Evolutionary conservation across 2,797 vertebrate species (phyloP).

Genomic region (Hylomyscus alleni): DNA sequence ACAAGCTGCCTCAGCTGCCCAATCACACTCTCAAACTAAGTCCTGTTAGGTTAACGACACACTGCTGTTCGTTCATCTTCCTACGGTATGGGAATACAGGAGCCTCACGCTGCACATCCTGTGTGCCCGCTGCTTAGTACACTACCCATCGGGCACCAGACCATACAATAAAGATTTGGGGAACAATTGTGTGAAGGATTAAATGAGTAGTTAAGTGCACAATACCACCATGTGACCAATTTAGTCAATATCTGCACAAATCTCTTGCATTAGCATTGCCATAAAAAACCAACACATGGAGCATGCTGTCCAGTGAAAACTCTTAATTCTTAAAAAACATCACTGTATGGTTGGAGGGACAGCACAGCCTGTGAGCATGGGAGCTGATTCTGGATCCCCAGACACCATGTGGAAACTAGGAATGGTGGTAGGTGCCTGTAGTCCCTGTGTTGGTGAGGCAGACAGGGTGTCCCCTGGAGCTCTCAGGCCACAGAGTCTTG

Average conservation of each 20-base stretch:
- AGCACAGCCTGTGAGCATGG: not conserved
- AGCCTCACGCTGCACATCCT: not conserved
- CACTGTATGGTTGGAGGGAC: not conserved
- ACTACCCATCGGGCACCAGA: not conserved
- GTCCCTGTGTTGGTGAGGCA: not conserved
- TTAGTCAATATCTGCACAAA: not conserved
- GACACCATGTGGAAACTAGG: not conserved
- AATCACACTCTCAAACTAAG: not conserved
- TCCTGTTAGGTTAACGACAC: accelerated
- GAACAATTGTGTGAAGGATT: not conserved
- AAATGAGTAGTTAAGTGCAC: not conserved
- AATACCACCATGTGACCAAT: not conserved
- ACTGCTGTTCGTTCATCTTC: not conserved
- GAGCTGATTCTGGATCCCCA: not conserved
- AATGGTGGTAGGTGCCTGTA: too few species aligned
- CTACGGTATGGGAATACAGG: not conserved
- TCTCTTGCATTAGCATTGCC: not conserved
- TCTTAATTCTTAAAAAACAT: not conserved
- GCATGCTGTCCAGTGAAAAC: not conserved
- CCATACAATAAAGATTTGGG: not conserved
- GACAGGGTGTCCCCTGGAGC: not conserved
- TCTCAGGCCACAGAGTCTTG: not conserved
- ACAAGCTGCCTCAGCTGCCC: not conserved
- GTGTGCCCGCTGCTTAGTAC: not conserved
- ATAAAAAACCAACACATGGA: not conserved